Evolutionary conservation across 1,140 invertebrate genomes (phyloP).

Genomic region (Latrodectus geometricus): DNA sequence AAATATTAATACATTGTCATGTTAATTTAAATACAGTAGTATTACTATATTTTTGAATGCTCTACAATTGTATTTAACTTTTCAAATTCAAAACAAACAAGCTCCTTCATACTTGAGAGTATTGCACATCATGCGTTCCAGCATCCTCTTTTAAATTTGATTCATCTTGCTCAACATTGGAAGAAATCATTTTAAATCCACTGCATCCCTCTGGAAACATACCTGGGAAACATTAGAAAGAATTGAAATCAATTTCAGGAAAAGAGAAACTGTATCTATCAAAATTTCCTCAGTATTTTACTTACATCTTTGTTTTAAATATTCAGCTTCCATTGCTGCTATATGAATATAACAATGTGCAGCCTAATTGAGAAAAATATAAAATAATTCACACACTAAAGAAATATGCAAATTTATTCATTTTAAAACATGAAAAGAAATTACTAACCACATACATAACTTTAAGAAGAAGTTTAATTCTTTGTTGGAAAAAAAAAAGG

Average conservation of each 20-base stretch:
- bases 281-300: constrained; percentile 65
- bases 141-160: constrained; percentile 84
- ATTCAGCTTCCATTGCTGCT: constrained; percentile 91
- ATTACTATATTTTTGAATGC: too few relatives aligned
- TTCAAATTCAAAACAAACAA: neutral
- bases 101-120: constrained; percentile 80
- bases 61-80: too few relatives aligned
- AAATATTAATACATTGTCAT: too few relatives aligned
- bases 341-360: constrained; percentile 91
- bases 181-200: constrained; percentile 83
- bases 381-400: constrained; percentile 15
- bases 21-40: too few relatives aligned
- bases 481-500: too few relatives aligned
- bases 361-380: constrained; percentile 72
- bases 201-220: constrained; percentile 81
- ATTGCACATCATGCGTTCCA: constrained; percentile 88
- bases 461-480: too few relatives aligned
- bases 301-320: constrained; percentile 82
- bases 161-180: constrained; percentile 87
- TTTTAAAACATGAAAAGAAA: neutral
- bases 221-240: constrained; percentile 64
- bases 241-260: neutral
- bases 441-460: too few relatives aligned
- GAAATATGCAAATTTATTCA: neutral
- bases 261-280: neutral